Base-by-base conservation (phyloP, 2,113 vertebrate species). In the Taxidea taxus region DNA sequence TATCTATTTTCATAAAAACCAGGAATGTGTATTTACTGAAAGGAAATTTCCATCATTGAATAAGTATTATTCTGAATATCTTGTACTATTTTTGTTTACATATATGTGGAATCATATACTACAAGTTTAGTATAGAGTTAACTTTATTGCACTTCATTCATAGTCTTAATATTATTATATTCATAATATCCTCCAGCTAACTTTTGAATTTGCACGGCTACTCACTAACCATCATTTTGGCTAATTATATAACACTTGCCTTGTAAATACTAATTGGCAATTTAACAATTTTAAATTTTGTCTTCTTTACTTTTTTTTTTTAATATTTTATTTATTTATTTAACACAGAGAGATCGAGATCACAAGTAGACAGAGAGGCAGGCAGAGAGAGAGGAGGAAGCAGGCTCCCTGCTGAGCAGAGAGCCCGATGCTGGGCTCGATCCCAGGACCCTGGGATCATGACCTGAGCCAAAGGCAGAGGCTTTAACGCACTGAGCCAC, bases 11-110 rank as follows among this genome's bases (percentile, higher is more conserved):
- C 90, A 44, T 34, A 14, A 39, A 87, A 70, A 34, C 49, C 25
- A 88, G 9, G 20, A 72, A 88, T 97, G 83, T 87, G 21, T n/a
- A 93, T n/a, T 96, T 92, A 25, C 92, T 95, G 23, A 90, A n/a
- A 95, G n/a, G 5, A 95, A 88, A 66, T 47, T 97, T 60, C 15
- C 39, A 56, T 78, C 78, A 82, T 93, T 87, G 27, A 78, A 95
- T 13, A 91, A 47, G 47, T 39, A 37, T 58, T 78, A 92, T 86
- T 80, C 18, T 6, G 7, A 90, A 93, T 95, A 42, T 54, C 75
- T 78, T 70, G 14, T 39, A 87, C 14, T 3, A 23, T 20, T 70
- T 42, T 95, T 81, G 6, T 95, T 75, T n/a, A 85, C 23, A 47
- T 92, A 60, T 20, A 78, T 14, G 1, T 60, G 20, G 4, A 91